These are phyloP conservation scores for Motacilla alba DNA, from an alignment of 2,113 vertebrate genomes.

Conservation along the genomic window DNA sequence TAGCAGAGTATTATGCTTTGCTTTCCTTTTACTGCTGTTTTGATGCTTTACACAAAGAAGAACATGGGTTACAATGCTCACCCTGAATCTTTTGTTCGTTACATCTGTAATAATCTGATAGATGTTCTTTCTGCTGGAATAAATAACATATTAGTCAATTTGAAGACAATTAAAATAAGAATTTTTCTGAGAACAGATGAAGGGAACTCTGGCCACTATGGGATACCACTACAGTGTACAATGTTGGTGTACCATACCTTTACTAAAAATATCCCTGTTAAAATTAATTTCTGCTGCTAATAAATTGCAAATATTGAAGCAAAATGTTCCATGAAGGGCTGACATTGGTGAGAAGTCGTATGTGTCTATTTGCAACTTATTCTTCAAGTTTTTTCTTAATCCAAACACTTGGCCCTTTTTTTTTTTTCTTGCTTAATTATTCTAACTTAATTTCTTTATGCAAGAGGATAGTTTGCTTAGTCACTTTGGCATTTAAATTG, in stretches of 20 bases:
- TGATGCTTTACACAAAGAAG: background rate
- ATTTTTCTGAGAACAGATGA: background rate
- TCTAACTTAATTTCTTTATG: background rate
- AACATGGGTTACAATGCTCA: background rate
- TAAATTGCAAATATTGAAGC: background rate
- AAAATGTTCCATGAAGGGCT: background rate
- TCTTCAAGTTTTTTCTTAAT: background rate
- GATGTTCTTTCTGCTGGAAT: background rate
- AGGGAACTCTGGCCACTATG: fast-evolving
- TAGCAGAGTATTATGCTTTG: background rate
- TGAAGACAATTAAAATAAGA: background rate
- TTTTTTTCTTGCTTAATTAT: background rate
- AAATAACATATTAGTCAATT: background rate
- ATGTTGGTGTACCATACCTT: background rate
- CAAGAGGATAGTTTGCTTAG: background rate
- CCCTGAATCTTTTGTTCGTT: background rate
- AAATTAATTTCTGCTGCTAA: background rate
- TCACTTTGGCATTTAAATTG: background rate
- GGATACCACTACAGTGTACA: background rate
- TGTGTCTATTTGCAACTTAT: background rate
- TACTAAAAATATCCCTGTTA: background rate
- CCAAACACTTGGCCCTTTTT: background rate
- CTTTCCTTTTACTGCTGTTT: background rate
- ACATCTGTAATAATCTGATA: background rate
- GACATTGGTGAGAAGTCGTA: background rate